Conservation (phyloP, 2,797 vertebrate species). For the Pseudomugil tenellus region DNA sequence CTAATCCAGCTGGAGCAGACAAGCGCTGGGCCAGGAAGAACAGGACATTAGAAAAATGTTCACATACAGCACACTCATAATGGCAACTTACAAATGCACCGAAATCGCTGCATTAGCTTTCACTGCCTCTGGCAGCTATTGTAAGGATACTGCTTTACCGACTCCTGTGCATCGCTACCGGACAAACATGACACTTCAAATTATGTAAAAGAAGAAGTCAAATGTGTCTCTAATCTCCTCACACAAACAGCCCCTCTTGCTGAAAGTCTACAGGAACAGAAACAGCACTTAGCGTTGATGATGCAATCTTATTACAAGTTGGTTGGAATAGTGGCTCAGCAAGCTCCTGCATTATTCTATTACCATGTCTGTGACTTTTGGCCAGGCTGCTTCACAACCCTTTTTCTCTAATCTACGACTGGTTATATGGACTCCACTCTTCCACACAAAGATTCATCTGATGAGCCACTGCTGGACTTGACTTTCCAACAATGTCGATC, state of each 20-base stretch:
- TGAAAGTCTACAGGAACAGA: conserved; percentile 29
- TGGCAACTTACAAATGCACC: conserved; percentile 65
- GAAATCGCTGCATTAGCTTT: conserved; percentile 64
- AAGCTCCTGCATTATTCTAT: conserved; percentile 60
- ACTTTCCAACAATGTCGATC: conserved; percentile 73
- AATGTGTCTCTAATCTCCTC: conserved; percentile 47
- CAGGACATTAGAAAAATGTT: conserved; percentile 50
- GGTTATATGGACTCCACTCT: conserved; percentile 50
- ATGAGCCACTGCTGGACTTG: conserved; percentile 66
- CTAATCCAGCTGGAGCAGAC: conserved; percentile 60
- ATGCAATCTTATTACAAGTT: conserved; percentile 53
- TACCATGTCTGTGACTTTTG: conserved; percentile 55
- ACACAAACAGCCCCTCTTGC: conserved; percentile 36
- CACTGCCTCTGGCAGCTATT: conserved; percentile 57
- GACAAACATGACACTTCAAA: conserved; percentile 65
- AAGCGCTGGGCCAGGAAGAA: conserved; percentile 30
- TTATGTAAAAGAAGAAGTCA: conserved; percentile 46
- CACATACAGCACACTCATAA: conserved; percentile 54
- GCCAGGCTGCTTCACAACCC: conserved; percentile 47
- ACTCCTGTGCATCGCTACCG: conserved; percentile 32
- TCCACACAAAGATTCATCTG: conserved; percentile 48
- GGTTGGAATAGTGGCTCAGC: conserved; percentile 38
- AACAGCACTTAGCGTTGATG: conserved; percentile 25
- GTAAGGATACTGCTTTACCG: conserved; percentile 41
- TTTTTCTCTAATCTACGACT: conserved; percentile 32